Evolutionary conservation across 2,113 vertebrate species (phyloP).

Genomic region (Hylia prasina): DNA sequence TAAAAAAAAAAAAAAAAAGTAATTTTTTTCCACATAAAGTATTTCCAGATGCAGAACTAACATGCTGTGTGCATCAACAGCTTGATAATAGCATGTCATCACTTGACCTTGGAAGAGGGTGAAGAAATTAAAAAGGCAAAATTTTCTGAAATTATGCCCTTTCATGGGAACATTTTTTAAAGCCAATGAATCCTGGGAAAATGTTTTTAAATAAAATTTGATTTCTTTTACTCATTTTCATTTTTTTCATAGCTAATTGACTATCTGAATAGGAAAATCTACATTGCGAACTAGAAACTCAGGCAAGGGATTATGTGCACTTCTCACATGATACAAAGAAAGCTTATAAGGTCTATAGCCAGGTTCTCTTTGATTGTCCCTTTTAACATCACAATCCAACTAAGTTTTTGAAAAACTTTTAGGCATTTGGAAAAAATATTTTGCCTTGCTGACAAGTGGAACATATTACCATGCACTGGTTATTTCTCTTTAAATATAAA

Average conservation of each 20-base stretch:
- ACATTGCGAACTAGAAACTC: slow-evolving; percentile 32
- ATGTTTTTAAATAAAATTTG: slow-evolving; percentile 37
- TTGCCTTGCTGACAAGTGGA: slow-evolving; percentile 4
- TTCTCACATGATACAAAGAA: slow-evolving; percentile 57
- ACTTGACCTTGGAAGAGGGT: slow-evolving; percentile 26
- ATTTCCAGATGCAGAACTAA: slow-evolving; percentile 52
- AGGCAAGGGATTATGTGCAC: slow-evolving; percentile 36
- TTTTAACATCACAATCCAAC: slow-evolving; percentile 42
- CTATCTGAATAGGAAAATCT: slow-evolving; percentile 47
- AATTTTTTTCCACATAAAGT: slow-evolving; percentile 22
- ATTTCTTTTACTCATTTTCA: slow-evolving; percentile 45
- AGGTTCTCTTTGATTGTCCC: slow-evolving; percentile 15
- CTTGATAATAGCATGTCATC: slow-evolving; percentile 42
- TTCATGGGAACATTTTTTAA: slow-evolving; percentile 59
- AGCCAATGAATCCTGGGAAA: slow-evolving; percentile 39
- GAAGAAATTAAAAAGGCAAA: not conserved
- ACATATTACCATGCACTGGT: not conserved
- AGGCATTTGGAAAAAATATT: slow-evolving; percentile 6
- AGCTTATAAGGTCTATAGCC: slow-evolving; percentile 23
- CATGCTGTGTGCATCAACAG: slow-evolving; percentile 26
- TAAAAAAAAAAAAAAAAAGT: not conserved
- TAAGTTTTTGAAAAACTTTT: slow-evolving; percentile 18
- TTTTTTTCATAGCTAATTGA: slow-evolving; percentile 66
- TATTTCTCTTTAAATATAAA: not conserved
- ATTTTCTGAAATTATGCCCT: slow-evolving; percentile 59